Base-by-base conservation (phyloP, 2,113 vertebrate species). In the Hippocampus guttulatus region DNA sequence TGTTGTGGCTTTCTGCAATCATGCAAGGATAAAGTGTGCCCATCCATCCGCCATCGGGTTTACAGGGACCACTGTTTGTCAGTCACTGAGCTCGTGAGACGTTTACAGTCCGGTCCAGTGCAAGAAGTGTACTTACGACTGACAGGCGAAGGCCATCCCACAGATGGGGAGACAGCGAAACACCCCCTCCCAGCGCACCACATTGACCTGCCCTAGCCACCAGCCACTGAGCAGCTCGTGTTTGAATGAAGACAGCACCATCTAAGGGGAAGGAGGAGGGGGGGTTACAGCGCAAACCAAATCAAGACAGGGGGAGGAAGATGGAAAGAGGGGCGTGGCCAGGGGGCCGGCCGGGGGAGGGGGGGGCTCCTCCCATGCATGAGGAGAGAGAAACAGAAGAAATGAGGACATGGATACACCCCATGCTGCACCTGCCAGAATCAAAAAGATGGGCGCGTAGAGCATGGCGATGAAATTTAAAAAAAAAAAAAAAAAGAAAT, bases 101-200 rank as follows among this genome's bases (percentile, higher is more conserved):
- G 33, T 72, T 54, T 49, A 76, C 61, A 71, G 80, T 47, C 64
- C 7, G 67, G 75, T 60, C 69, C 75, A 47, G 75, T 84, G 78
- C 11, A 40, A 71, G 80, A 68, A 70, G 61, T 58, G 88, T 93
- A 98, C 97, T 98, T 92, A 99, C 96, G 96, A 99, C 92, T 99
- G 97, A 80, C 97, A 99, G 92, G 96, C 95, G 76, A 98, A 99
- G 64, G 97, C 97, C 97, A 98, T 98, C 92, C 95, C 95, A 47
- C 96, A 98, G 94, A 98, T 99, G 88, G 97, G 97, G 88, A 98
- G 93, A 89, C 96, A 98, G 91, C 96, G 97, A 89, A 98, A 98
- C 87, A 99, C 89, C 71, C 97, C 97, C 88, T 97, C 95, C 95
- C 95, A 97, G 83, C 95, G 95, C 40, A 95, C 55, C 74, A 94